phyloP scores from a whole-genome alignment of 2,797 vertebrate genomes.

The Neosilurus hyrtlii region DNA sequence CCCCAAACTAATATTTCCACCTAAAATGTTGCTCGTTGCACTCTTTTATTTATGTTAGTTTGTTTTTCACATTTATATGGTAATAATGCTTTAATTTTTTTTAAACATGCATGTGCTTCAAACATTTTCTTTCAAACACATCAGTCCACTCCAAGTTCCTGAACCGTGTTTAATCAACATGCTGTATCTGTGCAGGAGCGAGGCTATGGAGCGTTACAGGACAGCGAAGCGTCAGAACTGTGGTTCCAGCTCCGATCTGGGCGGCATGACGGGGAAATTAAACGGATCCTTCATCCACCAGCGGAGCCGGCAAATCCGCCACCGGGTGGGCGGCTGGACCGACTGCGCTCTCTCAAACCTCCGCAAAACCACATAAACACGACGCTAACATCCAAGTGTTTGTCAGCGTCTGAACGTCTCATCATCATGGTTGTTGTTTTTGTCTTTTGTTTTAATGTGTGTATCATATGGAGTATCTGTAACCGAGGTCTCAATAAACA shows the following conservation, averaged over 20 bases:
- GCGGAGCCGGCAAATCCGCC: slow-evolving; percentile 62
- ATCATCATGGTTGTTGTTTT: neutral
- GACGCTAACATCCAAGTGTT: neutral
- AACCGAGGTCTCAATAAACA: neutral
- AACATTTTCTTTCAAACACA: neutral
- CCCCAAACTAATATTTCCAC: neutral
- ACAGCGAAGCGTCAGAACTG: slow-evolving; percentile 64
- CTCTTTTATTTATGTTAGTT: no score
- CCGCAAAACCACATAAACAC: slow-evolving; percentile 64
- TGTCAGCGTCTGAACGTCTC: neutral
- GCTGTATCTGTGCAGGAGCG: slow-evolving; percentile 53
- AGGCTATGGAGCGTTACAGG: slow-evolving; percentile 54
- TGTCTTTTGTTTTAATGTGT: neutral
- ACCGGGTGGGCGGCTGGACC: slow-evolving; percentile 68
- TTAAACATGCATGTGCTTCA: neutral
- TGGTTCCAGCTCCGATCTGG: slow-evolving; percentile 61
- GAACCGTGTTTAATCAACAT: neutral
- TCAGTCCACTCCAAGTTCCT: neutral
- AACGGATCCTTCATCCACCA: slow-evolving; percentile 66
- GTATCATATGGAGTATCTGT: neutral
- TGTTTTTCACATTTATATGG: neutral
- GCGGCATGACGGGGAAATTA: slow-evolving; percentile 59
- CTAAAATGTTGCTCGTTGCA: neutral
- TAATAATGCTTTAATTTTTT: neutral
- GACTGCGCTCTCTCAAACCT: slow-evolving; percentile 64